phyloP scores from a whole-genome alignment of 2,888 invertebrate species.

The Machimus atricapillus region DNA sequence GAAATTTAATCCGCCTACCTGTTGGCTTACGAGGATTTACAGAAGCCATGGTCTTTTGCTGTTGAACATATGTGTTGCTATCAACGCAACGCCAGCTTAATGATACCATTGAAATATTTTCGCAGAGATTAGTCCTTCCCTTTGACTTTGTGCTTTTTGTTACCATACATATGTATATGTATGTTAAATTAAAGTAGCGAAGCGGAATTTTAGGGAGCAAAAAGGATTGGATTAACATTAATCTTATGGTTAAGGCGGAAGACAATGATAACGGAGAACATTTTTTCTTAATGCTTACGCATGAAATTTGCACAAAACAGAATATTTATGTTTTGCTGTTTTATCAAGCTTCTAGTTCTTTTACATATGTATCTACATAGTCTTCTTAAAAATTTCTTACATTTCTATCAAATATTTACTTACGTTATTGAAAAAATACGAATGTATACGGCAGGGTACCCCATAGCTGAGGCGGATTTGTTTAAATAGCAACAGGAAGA shows the following conservation, averaged over 20 bases:
- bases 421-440: too few relatives aligned
- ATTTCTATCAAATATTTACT: too few relatives aligned
- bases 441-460: too few relatives aligned
- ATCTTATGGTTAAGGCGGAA: not conserved
- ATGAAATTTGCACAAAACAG: too few relatives aligned
- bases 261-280: not conserved
- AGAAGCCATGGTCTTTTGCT: not conserved
- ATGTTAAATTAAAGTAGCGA: not conserved
- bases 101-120: not conserved
- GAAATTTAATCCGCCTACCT: not conserved
- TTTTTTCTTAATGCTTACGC: too few relatives aligned
- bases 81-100: not conserved
- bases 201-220: not conserved
- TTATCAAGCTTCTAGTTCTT: too few relatives aligned
- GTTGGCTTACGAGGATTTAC: not conserved
- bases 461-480: too few relatives aligned
- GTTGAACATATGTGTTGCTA: not conserved
- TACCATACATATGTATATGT: not conserved
- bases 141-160: not conserved
- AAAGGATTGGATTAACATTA: not conserved
- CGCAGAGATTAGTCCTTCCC: not conserved
- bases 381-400: too few relatives aligned
- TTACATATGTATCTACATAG: too few relatives aligned
- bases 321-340: too few relatives aligned
- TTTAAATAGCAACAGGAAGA: too few relatives aligned